Evolutionary conservation across 2,113 vertebrate genomes (phyloP).

Genomic region (Anser cygnoides): DNA sequence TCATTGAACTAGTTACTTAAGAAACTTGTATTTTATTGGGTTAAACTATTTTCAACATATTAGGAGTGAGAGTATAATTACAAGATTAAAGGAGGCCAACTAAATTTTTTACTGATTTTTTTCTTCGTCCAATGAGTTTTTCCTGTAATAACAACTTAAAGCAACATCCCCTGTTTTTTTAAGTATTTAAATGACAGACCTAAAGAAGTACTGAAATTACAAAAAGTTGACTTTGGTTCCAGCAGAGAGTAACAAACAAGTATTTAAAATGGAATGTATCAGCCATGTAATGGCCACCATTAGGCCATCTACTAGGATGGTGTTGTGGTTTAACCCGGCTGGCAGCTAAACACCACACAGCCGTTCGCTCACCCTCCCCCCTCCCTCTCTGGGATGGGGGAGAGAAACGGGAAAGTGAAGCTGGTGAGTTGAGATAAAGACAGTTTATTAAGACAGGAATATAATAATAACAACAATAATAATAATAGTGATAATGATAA

Average conservation of each 20-base stretch:
- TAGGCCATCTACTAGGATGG: neutral
- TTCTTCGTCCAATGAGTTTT: neutral
- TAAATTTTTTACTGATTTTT: neutral
- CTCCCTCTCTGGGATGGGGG: no score
- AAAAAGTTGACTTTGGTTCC: neutral
- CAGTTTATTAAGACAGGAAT: no score
- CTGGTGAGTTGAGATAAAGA: no score
- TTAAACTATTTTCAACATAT: neutral
- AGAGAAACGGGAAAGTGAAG: no score
- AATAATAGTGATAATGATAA: no score
- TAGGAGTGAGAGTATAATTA: neutral
- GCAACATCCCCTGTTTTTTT: neutral
- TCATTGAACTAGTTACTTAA: constrained; percentile 28
- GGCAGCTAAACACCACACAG: no score
- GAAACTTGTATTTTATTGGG: neutral
- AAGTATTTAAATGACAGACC: neutral
- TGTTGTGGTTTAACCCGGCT: no score
- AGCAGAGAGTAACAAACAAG: neutral
- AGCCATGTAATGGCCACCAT: neutral
- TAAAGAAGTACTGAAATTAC: neutral
- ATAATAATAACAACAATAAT: no score
- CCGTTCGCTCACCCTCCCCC: no score
- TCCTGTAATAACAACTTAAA: neutral
- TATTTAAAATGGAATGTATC: neutral
- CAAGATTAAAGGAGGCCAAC: neutral